Evolutionary conservation across 2,888 invertebrate species (phyloP).

Genomic region (Conchocele bisecta): DNA sequence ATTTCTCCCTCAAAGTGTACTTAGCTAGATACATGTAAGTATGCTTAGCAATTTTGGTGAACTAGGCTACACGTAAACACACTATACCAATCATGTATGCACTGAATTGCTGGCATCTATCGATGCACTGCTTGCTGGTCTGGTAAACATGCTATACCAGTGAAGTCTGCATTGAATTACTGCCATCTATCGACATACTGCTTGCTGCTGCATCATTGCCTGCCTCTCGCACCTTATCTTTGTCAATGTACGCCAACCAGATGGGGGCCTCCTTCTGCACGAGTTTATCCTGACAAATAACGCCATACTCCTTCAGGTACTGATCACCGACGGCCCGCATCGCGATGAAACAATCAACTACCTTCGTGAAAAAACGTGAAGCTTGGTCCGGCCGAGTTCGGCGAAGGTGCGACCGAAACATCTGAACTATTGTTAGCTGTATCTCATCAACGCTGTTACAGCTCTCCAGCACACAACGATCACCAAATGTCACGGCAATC

Average conservation of each 20-base stretch:
- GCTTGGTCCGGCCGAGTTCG: slow-evolving; percentile 28
- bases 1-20: too few species aligned
- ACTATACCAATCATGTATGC: too few species aligned
- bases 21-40: too few species aligned
- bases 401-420: slow-evolving; percentile 37
- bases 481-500: slow-evolving; percentile 58
- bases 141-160: too few species aligned
- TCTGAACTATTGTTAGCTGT: slow-evolving; percentile 49
- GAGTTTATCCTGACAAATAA: slow-evolving; percentile 58
- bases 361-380: slow-evolving; percentile 51
- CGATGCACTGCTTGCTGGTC: too few species aligned
- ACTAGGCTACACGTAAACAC: too few species aligned
- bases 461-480: slow-evolving; percentile 48
- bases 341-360: slow-evolving; percentile 57
- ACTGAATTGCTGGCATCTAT: too few species aligned
- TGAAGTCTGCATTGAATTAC: too few species aligned
- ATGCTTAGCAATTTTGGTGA: too few species aligned
- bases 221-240: slow-evolving; percentile 42
- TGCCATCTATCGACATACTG: too few species aligned
- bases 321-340: slow-evolving; percentile 57
- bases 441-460: slow-evolving; percentile 49
- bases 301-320: slow-evolving; percentile 58
- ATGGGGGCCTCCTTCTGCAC: slow-evolving; percentile 60
- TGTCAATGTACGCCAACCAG: slow-evolving; percentile 57
- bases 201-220: neutral